Base-by-base conservation (phyloP, 2,888 invertebrate species). In the Stenchaetothrips biformis region DNA sequence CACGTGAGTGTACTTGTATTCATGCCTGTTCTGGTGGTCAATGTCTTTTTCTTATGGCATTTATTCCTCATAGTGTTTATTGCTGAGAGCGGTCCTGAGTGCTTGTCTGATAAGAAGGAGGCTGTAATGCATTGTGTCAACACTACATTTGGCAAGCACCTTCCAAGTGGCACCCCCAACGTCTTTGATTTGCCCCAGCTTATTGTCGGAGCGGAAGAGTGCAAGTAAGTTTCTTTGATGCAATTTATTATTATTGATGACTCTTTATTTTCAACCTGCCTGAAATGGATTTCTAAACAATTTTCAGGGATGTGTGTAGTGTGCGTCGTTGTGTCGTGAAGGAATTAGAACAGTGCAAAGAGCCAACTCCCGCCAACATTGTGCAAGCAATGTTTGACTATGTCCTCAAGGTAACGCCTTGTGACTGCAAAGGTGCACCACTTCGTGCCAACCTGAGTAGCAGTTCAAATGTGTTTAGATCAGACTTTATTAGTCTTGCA, bases 281-380 rank as follows among this genome's bases (percentile, higher is more conserved):
- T 4, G 1, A 2, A 37, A 37, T 37, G 37, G 4, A 37, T 37
- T 37, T 37, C 37, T 25, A 25, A 47, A 80, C 77, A 53, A 79
- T 37, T 85, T 89, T 86, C 85, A 90, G 89, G 7, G 90, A 91
- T 82, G 89, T 90, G 83, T 88, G 88, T 62, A 87, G 87, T 78
- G 83, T 93, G 27, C 88, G 91, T 80, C 79, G 83, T 0, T 94
- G 93, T 84, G 85, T 91, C 0, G 92, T 92, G 53, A 86, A 83
- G 0, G 89, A 89, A 11, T 84, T 94, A 80, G 93, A 93, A 84
- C 88, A 87, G 7, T 95, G 95, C 84, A 85, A 87, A 0, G 92
- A 93, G 78, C 92, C 93, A 8, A 95, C 95, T 0, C 94, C 95
- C 0, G 92, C 91, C 49, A 95, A 95, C 86, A 92, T 95, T 84